Base-by-base conservation (phyloP, 1,140 invertebrate genomes). In the Eubasilissa regina region DNA sequence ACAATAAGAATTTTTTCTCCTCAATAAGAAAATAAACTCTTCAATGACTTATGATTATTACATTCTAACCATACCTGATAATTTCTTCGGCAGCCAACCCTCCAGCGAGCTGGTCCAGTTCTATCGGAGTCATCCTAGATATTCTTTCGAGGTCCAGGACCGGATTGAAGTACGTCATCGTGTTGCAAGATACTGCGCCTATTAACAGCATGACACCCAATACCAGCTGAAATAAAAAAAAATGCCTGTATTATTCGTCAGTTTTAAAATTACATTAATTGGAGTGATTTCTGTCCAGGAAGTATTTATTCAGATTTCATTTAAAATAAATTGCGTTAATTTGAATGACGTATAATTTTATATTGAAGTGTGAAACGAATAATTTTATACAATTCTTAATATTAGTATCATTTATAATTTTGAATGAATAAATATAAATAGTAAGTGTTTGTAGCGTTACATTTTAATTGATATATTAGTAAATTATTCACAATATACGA, bases 71-170 rank as follows among this genome's bases (percentile, higher is more conserved):
- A 21, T 75, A 88, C 88, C 88, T 89, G 85, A 89, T 88, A 11
- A 89, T 87, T 81, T 89, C 88, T 75, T 88, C 87, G 44, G 86
- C 87, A 6, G 88, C 88, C 43, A 89, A 62, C 9, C 89, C 89
- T 47, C 88, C 88, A n/a, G 89, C 89, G 0, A 89, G 77, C 0
- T 81, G 75, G 74, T 89, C 89, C 3, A 89, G 80, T 82, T 89
- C 88, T 56, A 88, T 85, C 17, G 87, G 87, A 0, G 87, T 83
- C 89, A 89, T 89, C 48, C 87, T 84, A 77, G 88, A 88, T 60
- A 89, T 88, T 51, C 87, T 87, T 0, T 88, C 87, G 85, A 89
- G 85, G 80, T 89, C 88, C 12, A 89, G 86, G 74, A 88, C 86
- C 70, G 88, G 87, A 66, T 89, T 80, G 17, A 80, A 75, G 10